Percentiles rank a stretch among this genome's conserved stretches.
Evolutionary conservation across 2,113 vertebrate species (phyloP).

Genomic region (Uria aalge): DNA sequence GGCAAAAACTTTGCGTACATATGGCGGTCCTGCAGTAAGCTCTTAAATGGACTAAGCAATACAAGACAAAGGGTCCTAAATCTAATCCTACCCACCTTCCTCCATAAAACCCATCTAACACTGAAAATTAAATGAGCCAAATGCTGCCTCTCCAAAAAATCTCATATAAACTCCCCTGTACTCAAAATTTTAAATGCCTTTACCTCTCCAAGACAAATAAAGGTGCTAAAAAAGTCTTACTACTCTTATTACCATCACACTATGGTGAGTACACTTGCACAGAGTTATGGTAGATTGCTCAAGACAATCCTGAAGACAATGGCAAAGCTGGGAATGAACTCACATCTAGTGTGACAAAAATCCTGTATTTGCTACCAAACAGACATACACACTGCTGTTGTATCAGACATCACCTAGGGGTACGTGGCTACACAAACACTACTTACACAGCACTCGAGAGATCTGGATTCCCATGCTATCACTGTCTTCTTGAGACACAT

Average conservation of each 20-base stretch:
- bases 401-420: background rate
- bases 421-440: background rate
- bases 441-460: accelerated
- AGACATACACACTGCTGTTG: accelerated
- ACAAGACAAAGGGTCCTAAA: background rate
- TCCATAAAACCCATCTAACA: background rate
- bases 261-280: background rate
- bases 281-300: background rate
- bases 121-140: background rate
- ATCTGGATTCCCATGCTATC: background rate
- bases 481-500: background rate
- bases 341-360: background rate
- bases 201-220: background rate
- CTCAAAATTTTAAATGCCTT: background rate
- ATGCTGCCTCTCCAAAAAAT: background rate
- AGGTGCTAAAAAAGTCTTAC: background rate
- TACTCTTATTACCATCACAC: background rate
- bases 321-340: background rate
- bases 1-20: background rate
- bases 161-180: background rate
- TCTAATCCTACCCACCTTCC: background rate
- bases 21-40: background rate
- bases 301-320: background rate
- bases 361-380: background rate
- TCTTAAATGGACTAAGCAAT: background rate